These are phyloP conservation scores for Leucoptera coffeella DNA, from an alignment of 2,888 invertebrate genomes.

Conservation along the genomic window DNA sequence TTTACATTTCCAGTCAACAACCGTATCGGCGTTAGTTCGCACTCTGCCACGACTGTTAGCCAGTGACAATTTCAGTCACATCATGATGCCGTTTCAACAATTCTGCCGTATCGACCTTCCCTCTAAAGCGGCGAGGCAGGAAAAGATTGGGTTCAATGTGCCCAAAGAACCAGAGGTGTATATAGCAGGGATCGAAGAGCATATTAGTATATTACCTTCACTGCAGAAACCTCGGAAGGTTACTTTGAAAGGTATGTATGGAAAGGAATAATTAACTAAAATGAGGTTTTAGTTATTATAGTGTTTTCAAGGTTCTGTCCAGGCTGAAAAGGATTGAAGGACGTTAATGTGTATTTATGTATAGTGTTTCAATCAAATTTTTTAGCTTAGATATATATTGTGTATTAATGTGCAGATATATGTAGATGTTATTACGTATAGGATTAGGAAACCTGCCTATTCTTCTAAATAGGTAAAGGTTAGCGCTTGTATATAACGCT, in stretches of 20 bases:
- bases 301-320: no score
- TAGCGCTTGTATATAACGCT: no score
- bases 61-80: conserved; percentile 65
- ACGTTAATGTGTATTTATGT: no score
- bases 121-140: conserved; percentile 38
- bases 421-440: no score
- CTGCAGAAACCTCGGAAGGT: conserved; percentile 88
- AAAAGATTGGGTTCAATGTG: conserved; percentile 28
- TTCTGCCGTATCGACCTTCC: conserved; percentile 69
- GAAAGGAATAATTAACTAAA: no score
- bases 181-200: conserved; percentile 75
- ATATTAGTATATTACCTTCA: conserved; percentile 76
- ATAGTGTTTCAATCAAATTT: no score
- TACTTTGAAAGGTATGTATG: conserved; percentile 59
- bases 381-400: no score
- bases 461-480: no score
- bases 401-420: no score
- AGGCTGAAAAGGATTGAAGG: no score
- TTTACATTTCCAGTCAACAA: conserved; percentile 20
- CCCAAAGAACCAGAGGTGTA: conserved; percentile 52
- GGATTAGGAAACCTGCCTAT: no score
- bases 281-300: no score
- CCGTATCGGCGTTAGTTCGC: conserved; percentile 31
- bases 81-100: conserved; percentile 85
- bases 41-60: conserved; percentile 56